Evolutionary conservation across 2,113 vertebrate species (phyloP).

Genomic region (Upupa epops): DNA sequence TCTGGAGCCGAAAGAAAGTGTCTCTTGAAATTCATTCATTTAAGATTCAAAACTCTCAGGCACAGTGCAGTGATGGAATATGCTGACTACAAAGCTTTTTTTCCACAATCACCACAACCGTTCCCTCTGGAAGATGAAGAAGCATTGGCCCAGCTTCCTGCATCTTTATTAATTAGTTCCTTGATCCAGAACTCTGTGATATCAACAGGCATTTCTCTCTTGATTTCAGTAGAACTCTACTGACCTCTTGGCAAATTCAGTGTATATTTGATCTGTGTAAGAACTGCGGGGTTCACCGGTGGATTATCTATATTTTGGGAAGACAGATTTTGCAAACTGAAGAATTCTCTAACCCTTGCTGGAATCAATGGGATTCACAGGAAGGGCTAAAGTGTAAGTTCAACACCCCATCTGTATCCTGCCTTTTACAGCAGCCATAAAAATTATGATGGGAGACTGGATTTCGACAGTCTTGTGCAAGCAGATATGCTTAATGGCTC

Average conservation of each 20-base stretch:
- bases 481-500: constrained; percentile 53
- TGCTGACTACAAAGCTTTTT: background rate
- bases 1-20: background rate
- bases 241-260: background rate
- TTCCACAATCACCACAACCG: background rate
- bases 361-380: constrained; percentile 23
- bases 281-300: background rate
- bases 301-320: background rate
- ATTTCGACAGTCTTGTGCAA: constrained; percentile 46
- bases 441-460: constrained; percentile 27
- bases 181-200: background rate
- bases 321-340: background rate
- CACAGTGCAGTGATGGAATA: background rate
- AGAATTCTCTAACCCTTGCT: background rate
- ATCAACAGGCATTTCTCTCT: background rate
- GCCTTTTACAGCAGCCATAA: constrained; percentile 23
- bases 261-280: background rate
- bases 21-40: background rate
- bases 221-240: background rate
- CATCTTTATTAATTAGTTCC: background rate
- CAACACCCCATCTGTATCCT: constrained; percentile 14
- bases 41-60: background rate
- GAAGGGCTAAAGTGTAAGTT: constrained; percentile 12
- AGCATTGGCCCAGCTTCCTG: background rate
- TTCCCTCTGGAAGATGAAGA: background rate